These are phyloP conservation scores for Zingel zingel DNA, from an alignment of 2,113 vertebrate genomes.

Conservation along the genomic window DNA sequence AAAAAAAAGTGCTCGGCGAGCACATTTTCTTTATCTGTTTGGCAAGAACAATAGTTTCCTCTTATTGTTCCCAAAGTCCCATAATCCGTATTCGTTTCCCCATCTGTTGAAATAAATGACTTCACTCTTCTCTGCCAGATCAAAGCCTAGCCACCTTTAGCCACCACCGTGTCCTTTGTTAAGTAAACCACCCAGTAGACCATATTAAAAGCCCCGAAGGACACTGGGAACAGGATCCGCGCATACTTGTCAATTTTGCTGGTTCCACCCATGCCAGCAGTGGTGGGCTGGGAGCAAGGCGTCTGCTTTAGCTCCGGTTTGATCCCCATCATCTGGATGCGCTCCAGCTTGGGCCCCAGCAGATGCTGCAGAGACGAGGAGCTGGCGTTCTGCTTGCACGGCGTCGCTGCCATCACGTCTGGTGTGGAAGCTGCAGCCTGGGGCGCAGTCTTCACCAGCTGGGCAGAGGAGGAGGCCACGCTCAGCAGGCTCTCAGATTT, in stretches of 20 bases:
- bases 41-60: conserved; percentile 49
- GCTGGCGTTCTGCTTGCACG: conserved; percentile 77
- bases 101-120: conserved; percentile 27
- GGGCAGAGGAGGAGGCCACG: conserved; percentile 81
- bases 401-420: conserved; percentile 82
- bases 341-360: conserved; percentile 91
- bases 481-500: conserved; percentile 90
- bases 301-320: conserved; percentile 86
- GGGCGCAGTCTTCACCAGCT: conserved; percentile 85
- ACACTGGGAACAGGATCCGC: conserved; percentile 97
- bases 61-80: conserved; percentile 48
- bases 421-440: conserved; percentile 88
- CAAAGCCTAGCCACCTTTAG: conserved; percentile 86
- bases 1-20: conserved; percentile 49
- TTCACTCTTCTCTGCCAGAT: background rate
- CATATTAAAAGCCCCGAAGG: conserved; percentile 98
- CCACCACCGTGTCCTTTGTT: conserved; percentile 97
- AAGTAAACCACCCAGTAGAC: conserved; percentile 99
- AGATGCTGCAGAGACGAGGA: conserved; percentile 87
- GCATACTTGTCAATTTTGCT: conserved; percentile 99
- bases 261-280: conserved; percentile 88
- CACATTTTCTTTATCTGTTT: conserved; percentile 51
- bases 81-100: conserved; percentile 41
- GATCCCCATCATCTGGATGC: conserved; percentile 88
- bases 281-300: conserved; percentile 82